Base-by-base conservation (phyloP, 35 echinoderm and acorn worm species). In the Patiria miniata region DNA sequence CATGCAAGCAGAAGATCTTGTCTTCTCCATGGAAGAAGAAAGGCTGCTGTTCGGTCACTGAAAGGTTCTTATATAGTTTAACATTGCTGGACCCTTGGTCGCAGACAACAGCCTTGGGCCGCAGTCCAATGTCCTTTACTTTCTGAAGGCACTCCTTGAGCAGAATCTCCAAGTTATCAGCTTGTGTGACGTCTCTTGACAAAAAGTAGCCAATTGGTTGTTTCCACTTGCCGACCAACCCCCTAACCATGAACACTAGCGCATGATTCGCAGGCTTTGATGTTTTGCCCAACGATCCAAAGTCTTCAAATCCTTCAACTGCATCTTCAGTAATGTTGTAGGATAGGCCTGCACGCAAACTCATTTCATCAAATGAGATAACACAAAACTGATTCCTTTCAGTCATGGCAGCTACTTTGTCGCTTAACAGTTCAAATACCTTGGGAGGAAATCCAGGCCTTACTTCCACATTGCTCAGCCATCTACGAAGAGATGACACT, bases 271-370 rank as follows among this genome's bases (percentile, higher is more conserved):
- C 91, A 42, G 44, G 39, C 22, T 81, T 76, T 34, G 30, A 21
- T 40, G 55, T 83, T 52, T 47, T 65, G 7, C 91, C 91, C 5
- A 83, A 19, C 2, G 39, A 32, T 26, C 91, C 85, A 77, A 82
- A 93, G 52, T 93, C 78, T 52, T 93, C 91, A 78, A 88, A 81
- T n/a, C 91, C 91, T 44, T 88, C 91, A 19, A 93, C 51, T n/a
- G 9, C 14, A 78, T 93, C 91, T 40, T 93, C 79, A 65, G 68
- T 78, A 26, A 37, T 21, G 52, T 91, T 80, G 52, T 87, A 91
- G 1, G 1, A 79, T 19, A 91, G 86, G 34, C 90, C 90, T 39
- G 68, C 90, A 29, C 40, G 68, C 1, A 87, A 53, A 40, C 84
- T 81, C 44, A 91, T 68, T 79, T 86, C 89, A 56, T 81, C 90